Percentiles rank a stretch among this genome's conserved stretches.
Conservation (phyloP, 2,797 vertebrate genomes). For the Phoeniculus purpureus region DNA sequence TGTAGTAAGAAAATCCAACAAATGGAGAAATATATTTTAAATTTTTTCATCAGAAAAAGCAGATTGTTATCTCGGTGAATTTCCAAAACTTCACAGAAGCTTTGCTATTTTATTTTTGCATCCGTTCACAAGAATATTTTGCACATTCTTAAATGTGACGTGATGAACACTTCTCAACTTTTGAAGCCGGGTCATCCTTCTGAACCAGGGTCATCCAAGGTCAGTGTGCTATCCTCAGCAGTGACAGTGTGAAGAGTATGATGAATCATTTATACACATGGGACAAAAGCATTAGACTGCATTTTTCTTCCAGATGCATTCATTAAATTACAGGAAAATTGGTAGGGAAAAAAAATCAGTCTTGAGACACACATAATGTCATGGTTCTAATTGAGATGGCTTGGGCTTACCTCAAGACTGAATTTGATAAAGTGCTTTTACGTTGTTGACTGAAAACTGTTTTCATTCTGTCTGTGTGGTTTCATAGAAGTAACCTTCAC, state of each 20-base stretch:
- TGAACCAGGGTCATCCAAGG: not conserved
- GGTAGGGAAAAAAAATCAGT: not conserved
- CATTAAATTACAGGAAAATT: constrained; percentile 21
- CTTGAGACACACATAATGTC: not conserved
- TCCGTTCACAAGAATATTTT: not conserved
- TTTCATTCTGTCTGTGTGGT: not conserved
- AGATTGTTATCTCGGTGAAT: not conserved
- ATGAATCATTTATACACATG: not conserved
- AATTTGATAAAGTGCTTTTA: not conserved
- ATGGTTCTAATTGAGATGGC: not conserved
- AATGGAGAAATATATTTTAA: not conserved
- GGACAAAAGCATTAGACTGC: not conserved
- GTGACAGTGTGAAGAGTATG: not conserved
- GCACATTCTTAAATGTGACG: not conserved
- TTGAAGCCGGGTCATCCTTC: not conserved
- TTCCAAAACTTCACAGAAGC: not conserved
- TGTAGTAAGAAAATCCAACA: not conserved
- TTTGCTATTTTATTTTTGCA: not conserved
- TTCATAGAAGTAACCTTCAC: not conserved
- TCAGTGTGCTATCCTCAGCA: not conserved
- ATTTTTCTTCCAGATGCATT: constrained; percentile 18
- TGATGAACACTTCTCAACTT: not conserved
- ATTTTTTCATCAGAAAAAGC: not conserved
- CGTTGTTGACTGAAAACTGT: not conserved
- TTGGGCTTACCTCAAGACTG: not conserved